Evolutionary conservation across 2,797 vertebrate species (phyloP).

Genomic region (Xerus rutilus): DNA sequence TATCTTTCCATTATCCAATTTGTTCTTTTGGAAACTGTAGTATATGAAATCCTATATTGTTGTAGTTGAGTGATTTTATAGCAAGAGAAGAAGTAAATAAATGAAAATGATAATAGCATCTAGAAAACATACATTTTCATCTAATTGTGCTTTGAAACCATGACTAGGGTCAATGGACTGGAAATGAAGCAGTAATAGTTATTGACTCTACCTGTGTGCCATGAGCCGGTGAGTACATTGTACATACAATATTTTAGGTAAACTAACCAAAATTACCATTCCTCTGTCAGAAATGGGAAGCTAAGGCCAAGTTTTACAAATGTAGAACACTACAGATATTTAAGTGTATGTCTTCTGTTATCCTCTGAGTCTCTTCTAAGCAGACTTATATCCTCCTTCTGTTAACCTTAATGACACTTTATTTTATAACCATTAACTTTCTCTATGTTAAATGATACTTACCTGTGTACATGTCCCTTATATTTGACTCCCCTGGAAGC

Average conservation of each 20-base stretch:
- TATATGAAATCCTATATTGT: background rate
- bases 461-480: background rate
- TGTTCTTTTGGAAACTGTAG: background rate
- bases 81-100: background rate
- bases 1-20: background rate
- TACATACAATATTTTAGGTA: background rate
- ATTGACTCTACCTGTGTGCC: background rate
- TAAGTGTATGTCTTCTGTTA: background rate
- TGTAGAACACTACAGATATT: background rate
- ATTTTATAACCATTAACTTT: slow-evolving; percentile 9
- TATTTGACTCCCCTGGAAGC: slow-evolving; percentile 15
- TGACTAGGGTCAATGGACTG: background rate
- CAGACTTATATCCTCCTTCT: background rate
- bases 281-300: background rate
- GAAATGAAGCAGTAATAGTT: background rate
- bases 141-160: background rate
- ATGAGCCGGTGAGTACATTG: background rate
- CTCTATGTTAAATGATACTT: slow-evolving; percentile 16
- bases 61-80: background rate
- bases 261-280: background rate
- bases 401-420: background rate
- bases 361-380: background rate
- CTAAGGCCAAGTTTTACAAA: background rate
- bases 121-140: background rate
- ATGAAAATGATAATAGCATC: background rate